Conservation (phyloP, 1,140 invertebrate genomes). For the Delia radicum region DNA sequence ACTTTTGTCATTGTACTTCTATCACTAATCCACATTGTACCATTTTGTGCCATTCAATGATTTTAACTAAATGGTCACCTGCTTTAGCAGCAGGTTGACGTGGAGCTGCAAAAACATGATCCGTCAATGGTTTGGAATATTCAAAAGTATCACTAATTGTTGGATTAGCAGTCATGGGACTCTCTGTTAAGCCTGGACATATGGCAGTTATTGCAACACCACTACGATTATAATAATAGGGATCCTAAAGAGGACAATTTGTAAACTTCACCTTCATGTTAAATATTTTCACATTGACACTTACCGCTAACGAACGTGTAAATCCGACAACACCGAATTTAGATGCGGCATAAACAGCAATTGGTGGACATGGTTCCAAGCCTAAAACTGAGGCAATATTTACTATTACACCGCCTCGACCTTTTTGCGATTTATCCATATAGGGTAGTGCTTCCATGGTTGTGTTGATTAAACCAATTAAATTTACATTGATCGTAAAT, state of each 20-base stretch:
- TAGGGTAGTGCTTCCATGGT: conserved; percentile 44
- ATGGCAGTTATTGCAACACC: conserved; percentile 26
- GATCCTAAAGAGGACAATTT: conserved; percentile 10
- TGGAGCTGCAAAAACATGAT: conserved; percentile 10
- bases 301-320: conserved; percentile 24
- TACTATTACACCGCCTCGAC: conserved; percentile 64
- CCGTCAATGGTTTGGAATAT: conserved; percentile 8
- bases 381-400: conserved; percentile 63
- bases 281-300: not conserved
- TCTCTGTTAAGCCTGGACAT: conserved; percentile 29
- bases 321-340: conserved; percentile 31
- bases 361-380: conserved; percentile 13
- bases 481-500: conserved; percentile 47
- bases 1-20: conserved; percentile 18
- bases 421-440: conserved; percentile 63
- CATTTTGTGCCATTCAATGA: conserved; percentile 18
- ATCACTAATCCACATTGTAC: conserved; percentile 21
- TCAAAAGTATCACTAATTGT: conserved; percentile 27
- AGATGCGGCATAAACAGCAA: conserved; percentile 25
- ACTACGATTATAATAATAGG: conserved; percentile 25
- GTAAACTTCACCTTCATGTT: not conserved
- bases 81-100: conserved; percentile 17
- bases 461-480: conserved; percentile 48
- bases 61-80: conserved; percentile 21
- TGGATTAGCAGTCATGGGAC: conserved; percentile 9